Percentiles rank a stretch among this genome's conserved stretches.
phyloP scores from a whole-genome alignment of 2,888 invertebrate genomes.

The Diloba caeruleocephala region DNA sequence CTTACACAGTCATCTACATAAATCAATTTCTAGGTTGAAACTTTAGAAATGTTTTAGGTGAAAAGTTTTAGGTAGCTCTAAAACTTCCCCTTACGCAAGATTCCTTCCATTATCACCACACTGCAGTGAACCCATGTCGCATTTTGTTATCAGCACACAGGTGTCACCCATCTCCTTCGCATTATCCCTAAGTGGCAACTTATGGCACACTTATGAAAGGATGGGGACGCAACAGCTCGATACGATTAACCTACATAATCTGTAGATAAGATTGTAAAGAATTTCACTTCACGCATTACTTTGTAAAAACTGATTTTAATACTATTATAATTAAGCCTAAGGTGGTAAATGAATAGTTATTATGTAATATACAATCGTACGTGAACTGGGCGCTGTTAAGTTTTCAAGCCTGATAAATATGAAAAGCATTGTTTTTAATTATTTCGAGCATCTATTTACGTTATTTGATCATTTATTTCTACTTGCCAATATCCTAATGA shows the following conservation, averaged over 20 bases:
- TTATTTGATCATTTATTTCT: too few relatives aligned
- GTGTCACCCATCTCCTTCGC: slow-evolving; percentile 31
- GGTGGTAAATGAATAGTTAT: slow-evolving; percentile 14
- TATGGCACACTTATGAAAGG: slow-evolving; percentile 30
- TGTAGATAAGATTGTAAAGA: background rate
- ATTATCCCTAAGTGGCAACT: slow-evolving; percentile 36
- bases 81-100: slow-evolving; percentile 31
- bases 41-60: too few relatives aligned
- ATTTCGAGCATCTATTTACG: background rate
- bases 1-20: background rate
- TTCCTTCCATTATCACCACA: slow-evolving; percentile 30
- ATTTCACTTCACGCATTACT: slow-evolving; percentile 49
- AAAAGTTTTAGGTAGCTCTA: too few relatives aligned
- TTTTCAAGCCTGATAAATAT: background rate
- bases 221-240: slow-evolving; percentile 7
- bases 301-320: slow-evolving; percentile 42
- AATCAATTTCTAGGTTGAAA: background rate
- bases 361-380: slow-evolving; percentile 8
- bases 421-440: background rate
- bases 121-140: slow-evolving; percentile 36
- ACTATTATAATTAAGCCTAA: slow-evolving; percentile 29
- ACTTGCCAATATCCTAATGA: too few relatives aligned
- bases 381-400: slow-evolving; percentile 9
- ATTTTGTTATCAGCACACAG: slow-evolving; percentile 42
- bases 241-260: slow-evolving; percentile 17